Evolutionary conservation across 2,797 vertebrate species (phyloP), one percentile per base, ranked within the genome.

Genomic region (Darevskia mixta): DNA sequence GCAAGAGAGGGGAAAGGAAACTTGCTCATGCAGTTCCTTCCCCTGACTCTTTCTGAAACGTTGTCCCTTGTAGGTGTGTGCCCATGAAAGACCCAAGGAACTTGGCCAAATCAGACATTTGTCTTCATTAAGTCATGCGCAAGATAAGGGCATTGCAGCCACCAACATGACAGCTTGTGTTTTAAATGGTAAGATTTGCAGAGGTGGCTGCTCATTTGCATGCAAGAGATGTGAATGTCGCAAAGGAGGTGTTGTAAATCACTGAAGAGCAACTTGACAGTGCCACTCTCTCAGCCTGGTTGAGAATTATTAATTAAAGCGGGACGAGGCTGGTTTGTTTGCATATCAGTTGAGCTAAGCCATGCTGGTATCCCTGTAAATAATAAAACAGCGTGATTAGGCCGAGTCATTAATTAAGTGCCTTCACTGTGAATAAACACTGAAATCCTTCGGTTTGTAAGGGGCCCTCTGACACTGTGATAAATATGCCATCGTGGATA

Each of bases 391-490:
- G 95, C 84, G 92, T 90, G 95, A 96, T 97, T 96, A 96, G 96
- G 90, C 95, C 95, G 87, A 90, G 93, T 94, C 96, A 97, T 97
- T 97, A 97, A 97, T 97, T 97, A 97, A 96, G 94, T 95, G 96
- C 95, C 96, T 96, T 95, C 92, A 89, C 95, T 95, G 94, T 95
- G 95, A 97, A 96, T 94, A 96, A 96, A 96, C 92, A 96, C 92
- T 87, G 94, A 95, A 92, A 95, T 95, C 92, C 94, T 94, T 95
- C 29, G 2, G 91, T 96, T 94, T 91, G 90, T 82, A 71, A 85
- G 88, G 92, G 94, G 91, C 94, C 23, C 93, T 89, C 89, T 89
- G 95, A 96, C 67, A 27, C 91, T 6, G 80, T 92, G 93, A 96
- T 95, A 94, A 95, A 95, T 94, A 94, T 73, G 92, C 94, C 94